Percentiles rank a stretch among this genome's conserved stretches.
phyloP scores from a whole-genome alignment of 2,888 invertebrate genomes.

The Amphipyra berbera region DNA sequence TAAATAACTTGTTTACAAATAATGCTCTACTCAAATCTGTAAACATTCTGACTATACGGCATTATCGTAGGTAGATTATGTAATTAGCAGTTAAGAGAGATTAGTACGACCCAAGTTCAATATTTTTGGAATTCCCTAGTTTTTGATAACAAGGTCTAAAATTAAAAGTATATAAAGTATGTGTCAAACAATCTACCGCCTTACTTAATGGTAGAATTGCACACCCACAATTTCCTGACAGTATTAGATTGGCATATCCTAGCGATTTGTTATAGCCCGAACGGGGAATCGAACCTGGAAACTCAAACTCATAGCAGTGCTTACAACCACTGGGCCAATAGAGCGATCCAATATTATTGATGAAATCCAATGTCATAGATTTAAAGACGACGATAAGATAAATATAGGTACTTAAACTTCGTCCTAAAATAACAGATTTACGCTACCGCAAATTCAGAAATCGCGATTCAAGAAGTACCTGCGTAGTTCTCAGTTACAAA shows the following conservation, averaged over 20 bases:
- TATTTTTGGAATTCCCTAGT: slow-evolving; percentile 6
- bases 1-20: slow-evolving; percentile 50
- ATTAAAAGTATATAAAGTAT: not conserved
- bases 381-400: not conserved
- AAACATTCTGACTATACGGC: slow-evolving; percentile 24
- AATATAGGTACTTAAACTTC: too few species aligned
- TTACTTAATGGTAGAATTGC: not conserved
- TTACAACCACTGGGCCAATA: slow-evolving; percentile 5
- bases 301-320: not conserved
- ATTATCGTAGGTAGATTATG: slow-evolving; percentile 12
- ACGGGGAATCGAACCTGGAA: slow-evolving; percentile 24
- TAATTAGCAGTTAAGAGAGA: slow-evolving; percentile 14
- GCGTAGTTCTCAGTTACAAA: too few species aligned
- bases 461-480: too few species aligned
- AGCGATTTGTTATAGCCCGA: not conserved
- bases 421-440: too few species aligned
- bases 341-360: slow-evolving; percentile 3
- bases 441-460: too few species aligned
- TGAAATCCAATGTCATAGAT: slow-evolving; percentile 18
- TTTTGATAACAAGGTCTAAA: not conserved
- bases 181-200: not conserved
- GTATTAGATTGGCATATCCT: not conserved
- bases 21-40: slow-evolving; percentile 30
- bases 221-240: not conserved
- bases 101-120: not conserved